phyloP scores from a whole-genome alignment of 2,113 vertebrate species.

The Furnarius figulus region DNA sequence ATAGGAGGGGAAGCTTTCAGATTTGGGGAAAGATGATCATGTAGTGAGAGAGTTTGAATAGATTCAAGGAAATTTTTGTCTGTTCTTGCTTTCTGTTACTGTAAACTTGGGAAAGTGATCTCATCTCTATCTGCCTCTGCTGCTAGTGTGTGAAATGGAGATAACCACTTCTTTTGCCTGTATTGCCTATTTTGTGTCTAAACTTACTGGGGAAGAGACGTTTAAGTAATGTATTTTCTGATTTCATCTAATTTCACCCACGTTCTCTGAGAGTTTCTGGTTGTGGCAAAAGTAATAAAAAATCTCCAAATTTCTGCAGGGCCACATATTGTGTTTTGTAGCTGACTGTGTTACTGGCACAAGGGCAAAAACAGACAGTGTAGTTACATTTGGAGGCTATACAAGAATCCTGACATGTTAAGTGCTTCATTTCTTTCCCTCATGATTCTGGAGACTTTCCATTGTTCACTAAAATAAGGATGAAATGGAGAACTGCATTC shows the following conservation, averaged over 20 bases:
- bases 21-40: background rate
- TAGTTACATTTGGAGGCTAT: background rate
- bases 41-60: background rate
- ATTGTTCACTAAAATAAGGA: background rate
- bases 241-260: background rate
- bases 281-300: background rate
- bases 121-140: background rate
- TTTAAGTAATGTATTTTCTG: accelerated
- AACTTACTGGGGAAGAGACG: background rate
- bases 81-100: background rate
- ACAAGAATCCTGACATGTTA: background rate
- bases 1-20: background rate
- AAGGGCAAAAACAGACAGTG: background rate
- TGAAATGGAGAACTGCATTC: background rate
- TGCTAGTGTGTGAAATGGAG: background rate
- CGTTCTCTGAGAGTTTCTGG: background rate
- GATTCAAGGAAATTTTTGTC: background rate
- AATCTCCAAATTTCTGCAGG: background rate
- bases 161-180: background rate
- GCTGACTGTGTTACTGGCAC: background rate
- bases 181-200: background rate
- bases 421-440: background rate
- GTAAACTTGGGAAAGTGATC: background rate
- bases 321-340: background rate
- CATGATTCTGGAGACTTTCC: background rate